Conservation (phyloP, 2,888 invertebrate species). For the Tryphoninae sp. region DNA sequence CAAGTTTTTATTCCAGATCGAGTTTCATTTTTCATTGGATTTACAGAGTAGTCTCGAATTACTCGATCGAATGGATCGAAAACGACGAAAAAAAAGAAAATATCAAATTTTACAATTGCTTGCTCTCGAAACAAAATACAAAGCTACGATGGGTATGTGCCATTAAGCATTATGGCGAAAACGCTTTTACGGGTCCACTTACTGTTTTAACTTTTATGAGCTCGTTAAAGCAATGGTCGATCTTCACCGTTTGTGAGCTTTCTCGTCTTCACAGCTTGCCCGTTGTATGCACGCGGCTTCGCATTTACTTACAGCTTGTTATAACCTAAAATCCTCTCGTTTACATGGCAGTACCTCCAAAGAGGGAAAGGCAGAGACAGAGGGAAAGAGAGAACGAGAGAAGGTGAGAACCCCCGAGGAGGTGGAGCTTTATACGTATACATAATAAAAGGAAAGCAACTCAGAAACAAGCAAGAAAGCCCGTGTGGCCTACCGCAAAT, state of each 20-base stretch:
- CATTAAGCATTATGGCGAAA: constrained; percentile 62
- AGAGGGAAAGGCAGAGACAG: background rate
- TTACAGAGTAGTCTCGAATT: no score
- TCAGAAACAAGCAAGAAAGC: background rate
- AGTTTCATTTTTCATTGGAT: no score
- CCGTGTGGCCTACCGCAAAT: background rate
- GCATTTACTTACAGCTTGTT: constrained; percentile 72
- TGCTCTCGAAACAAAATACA: constrained; percentile 29
- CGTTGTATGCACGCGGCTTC: constrained; percentile 58
- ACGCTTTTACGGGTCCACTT: constrained; percentile 68
- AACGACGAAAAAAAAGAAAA: no score
- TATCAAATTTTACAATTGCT: background rate
- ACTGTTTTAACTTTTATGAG: constrained; percentile 74
- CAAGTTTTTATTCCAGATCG: no score
- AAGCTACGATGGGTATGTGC: constrained; percentile 57
- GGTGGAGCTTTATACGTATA: background rate
- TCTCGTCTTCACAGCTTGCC: constrained; percentile 37
- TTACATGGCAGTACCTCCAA: constrained; percentile 64
- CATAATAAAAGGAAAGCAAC: background rate
- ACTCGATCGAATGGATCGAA: no score
- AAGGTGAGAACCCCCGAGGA: background rate
- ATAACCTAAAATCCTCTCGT: constrained; percentile 70
- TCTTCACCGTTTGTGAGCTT: constrained; percentile 61
- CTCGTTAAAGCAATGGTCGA: constrained; percentile 73
- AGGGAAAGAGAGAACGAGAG: background rate